Evolutionary conservation across 2,888 invertebrate species (phyloP), one percentile per base, ranked within the genome.

Genomic region (Gerris lacustris): DNA sequence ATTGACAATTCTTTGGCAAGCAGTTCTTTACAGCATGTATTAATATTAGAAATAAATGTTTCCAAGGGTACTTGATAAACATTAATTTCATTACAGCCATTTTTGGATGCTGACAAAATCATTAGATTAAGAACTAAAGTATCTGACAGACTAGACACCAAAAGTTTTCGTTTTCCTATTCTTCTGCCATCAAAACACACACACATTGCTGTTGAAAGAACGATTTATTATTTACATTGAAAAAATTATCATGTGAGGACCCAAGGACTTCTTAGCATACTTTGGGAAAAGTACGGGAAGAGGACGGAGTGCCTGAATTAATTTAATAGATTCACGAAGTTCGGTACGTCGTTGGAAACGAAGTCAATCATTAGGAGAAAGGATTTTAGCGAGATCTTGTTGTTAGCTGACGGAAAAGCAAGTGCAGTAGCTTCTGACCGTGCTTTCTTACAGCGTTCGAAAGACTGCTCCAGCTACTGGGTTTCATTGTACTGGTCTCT

Each of bases 81-180:
- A 7, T 47, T 11, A 47, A n/a, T n/a, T n/a, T 6, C 11, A 9
- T 43, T 70, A 31, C 7, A 31, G n/a, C 66, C 66, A 17, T 75
- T 72, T 44, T 45, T 31, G 18, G 67, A 67, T 55, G 44, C 64
- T 55, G 66, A 66, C n/a, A 45, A 67, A 9, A 6, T 72, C 2
- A 45, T 70, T n/a, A 67, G 67, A 7, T 6, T 72, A 43, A 70
- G 66, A 15, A 63, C 70, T 62, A 45, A 69, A 45, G 17, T 70
- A 15, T 18, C 66, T 43, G 6, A 31, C 11, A 17, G 63, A 5
- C 47, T 67, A 64, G 70, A 68, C n/a, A 6, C 63, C 31, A 44
- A 67, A 43, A 67, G 70, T 43, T 72, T 70, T 67, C 43, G 31
- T 18, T 67, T n/a, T 44, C 72, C 72, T 11, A 17, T 72, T 9